phyloP scores from a whole-genome alignment of 2,888 invertebrate species.

The Crioceris asparagi region DNA sequence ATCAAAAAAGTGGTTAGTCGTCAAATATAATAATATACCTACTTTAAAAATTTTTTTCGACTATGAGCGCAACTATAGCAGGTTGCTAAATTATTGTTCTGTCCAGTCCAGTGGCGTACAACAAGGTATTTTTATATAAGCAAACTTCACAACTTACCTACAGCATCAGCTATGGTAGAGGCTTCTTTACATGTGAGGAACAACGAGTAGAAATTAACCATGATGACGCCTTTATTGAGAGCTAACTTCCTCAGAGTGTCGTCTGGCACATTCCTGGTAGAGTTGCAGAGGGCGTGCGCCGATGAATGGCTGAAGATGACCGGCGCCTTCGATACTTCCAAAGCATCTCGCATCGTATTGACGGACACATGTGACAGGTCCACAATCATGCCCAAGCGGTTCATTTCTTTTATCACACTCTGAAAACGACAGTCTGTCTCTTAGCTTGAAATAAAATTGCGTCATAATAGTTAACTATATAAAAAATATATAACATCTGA shows the following conservation, averaged over 20 bases:
- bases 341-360: conserved; percentile 69
- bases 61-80: too few species aligned
- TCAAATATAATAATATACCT: too few species aligned
- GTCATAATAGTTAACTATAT: too few species aligned
- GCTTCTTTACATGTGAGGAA: conserved; percentile 66
- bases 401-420: conserved; percentile 79
- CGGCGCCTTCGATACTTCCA: conserved; percentile 67
- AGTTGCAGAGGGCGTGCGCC: conserved; percentile 69
- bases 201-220: conserved; percentile 77
- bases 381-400: conserved; percentile 79
- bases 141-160: conserved; percentile 48
- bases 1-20: too few species aligned
- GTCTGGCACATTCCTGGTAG: conserved; percentile 72
- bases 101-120: too few species aligned
- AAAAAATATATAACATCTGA: too few species aligned
- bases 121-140: too few species aligned
- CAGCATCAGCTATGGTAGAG: conserved; percentile 68
- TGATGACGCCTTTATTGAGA: conserved; percentile 70
- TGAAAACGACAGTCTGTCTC: too few species aligned
- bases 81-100: too few species aligned
- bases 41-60: too few species aligned
- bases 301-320: conserved; percentile 82
- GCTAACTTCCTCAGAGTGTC: conserved; percentile 60
- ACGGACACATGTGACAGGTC: conserved; percentile 74
- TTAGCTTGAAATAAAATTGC: too few species aligned